Evolutionary conservation across 2,797 vertebrate species (phyloP).

Genomic region (Poecilia wingei): DNA sequence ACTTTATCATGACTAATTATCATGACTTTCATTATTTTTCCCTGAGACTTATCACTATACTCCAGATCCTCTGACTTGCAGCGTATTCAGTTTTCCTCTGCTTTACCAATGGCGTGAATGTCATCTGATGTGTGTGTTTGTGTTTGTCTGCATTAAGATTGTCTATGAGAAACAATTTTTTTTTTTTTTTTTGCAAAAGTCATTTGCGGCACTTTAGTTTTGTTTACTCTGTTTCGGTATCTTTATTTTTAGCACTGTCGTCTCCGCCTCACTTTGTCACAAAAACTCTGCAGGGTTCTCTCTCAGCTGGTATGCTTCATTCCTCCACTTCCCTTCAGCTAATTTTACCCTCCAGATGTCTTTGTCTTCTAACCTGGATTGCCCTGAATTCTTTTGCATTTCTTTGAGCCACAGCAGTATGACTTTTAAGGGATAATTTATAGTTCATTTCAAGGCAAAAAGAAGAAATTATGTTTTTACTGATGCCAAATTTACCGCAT

Average conservation of each 20-base stretch:
- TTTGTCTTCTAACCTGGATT: conserved; percentile 38
- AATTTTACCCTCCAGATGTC: conserved; percentile 50
- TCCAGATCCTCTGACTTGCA: conserved; percentile 28
- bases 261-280: conserved; percentile 52
- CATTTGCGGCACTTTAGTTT: conserved; percentile 40
- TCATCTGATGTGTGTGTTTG: conserved; percentile 8
- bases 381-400: conserved; percentile 13
- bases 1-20: neutral
- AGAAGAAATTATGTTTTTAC: conserved; percentile 1
- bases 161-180: neutral
- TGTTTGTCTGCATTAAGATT: neutral
- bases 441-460: conserved; percentile 4
- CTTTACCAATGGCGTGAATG: conserved; percentile 41
- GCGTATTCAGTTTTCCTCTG: neutral
- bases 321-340: conserved; percentile 42
- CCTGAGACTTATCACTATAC: conserved; percentile 24
- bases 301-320: conserved; percentile 51
- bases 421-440: conserved; percentile 5
- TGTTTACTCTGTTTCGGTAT: conserved; percentile 46
- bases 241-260: conserved; percentile 51
- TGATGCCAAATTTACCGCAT: conserved; percentile 9
- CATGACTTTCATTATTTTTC: conserved; percentile 6
- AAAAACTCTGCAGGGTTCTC: conserved; percentile 56
- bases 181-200: conserved; percentile 11
- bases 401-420: conserved; percentile 1